A percentile compares a stretch with the other conserved stretches of the same genome.
Evolutionary conservation across 2,888 invertebrate species (phyloP).

Genomic region (Protodeltote pygarga): DNA sequence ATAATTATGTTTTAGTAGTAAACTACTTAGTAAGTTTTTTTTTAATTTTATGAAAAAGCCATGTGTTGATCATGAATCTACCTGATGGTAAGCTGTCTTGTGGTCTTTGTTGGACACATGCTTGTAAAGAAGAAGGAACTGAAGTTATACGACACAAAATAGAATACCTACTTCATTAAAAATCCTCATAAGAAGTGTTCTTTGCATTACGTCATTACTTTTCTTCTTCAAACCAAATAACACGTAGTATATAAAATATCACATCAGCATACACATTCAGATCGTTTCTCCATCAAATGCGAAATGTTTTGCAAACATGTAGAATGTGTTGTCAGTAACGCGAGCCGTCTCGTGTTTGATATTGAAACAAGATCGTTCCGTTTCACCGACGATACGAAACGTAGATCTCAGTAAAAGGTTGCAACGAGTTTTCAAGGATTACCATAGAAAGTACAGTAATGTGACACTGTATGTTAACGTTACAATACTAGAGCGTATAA

Average conservation of each 20-base stretch:
- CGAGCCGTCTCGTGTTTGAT: conserved; percentile 65
- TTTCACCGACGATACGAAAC: conserved; percentile 56
- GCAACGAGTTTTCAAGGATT: conserved; percentile 5
- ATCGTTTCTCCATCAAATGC: conserved; percentile 39
- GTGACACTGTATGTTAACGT: no score
- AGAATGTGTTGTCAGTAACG: conserved; percentile 58
- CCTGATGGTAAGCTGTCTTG: no score
- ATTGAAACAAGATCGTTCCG: conserved; percentile 68
- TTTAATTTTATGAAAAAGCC: no score
- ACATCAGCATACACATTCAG: conserved; percentile 9
- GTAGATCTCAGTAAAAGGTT: conserved; percentile 36
- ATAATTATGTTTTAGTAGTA: no score
- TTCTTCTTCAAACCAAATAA: not conserved
- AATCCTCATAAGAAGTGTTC: not conserved
- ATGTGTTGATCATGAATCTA: no score
- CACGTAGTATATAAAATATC: conserved; percentile 35
- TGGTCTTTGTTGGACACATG: no score
- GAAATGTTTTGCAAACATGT: conserved; percentile 57
- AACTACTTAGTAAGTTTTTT: no score
- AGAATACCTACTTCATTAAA: no score
- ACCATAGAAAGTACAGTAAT: no score
- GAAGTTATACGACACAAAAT: no score
- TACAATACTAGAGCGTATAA: no score
- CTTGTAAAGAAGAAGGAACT: no score
- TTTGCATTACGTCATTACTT: not conserved